Evolutionary conservation across 2,888 invertebrate species (phyloP), one percentile per base, ranked within the genome.

Genomic region (Troilus luridus): DNA sequence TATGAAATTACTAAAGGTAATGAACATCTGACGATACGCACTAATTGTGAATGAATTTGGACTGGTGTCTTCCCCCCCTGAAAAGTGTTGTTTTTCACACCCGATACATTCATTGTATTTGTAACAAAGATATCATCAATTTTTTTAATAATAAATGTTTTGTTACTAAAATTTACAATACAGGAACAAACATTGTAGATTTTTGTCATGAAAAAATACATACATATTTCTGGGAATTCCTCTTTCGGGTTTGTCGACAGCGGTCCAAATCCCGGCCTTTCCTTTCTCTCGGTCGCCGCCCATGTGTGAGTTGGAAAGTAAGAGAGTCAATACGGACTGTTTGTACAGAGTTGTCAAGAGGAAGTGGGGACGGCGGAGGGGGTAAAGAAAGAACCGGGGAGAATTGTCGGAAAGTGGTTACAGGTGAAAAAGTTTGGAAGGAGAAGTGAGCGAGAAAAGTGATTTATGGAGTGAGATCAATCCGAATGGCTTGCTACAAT

Each of bases 391-490:
- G 72, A 77, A 77, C 72, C 72, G 72, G 72, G 67, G 72, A 77
- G 72, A 77, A 85, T 54, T n/a, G 85, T 56, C 56, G 56, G 56
- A 85, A 58, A 85, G 85, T 85, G 85, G 85, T 85, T 85, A 85
- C 85, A 85, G 85, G 85, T 85, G 85, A 85, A 85, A 85, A 85
- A 85, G 56, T 85, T 85, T n/a, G 85, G 56, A 21, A 58, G 10
- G 56, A 85, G 85, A 85, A 85, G 56, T 85, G 85, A 85, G 85
- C 27, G 72, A 88, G 88, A 88, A 64, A 62, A 64, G 89, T 64
- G 64, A 89, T 89, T 64, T 89, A 89, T 89, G 62, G 67, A 64
- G 62, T 64, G 8, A 89, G 89, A 89, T 89, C 89, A 89, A 89
- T 89, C 89, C 64, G 64, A 64, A 24, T 27, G 89, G 6, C 41